These are phyloP conservation scores for Setipinna tenuifilis DNA, from an alignment of 2,797 vertebrate species.

Conservation along the genomic window DNA sequence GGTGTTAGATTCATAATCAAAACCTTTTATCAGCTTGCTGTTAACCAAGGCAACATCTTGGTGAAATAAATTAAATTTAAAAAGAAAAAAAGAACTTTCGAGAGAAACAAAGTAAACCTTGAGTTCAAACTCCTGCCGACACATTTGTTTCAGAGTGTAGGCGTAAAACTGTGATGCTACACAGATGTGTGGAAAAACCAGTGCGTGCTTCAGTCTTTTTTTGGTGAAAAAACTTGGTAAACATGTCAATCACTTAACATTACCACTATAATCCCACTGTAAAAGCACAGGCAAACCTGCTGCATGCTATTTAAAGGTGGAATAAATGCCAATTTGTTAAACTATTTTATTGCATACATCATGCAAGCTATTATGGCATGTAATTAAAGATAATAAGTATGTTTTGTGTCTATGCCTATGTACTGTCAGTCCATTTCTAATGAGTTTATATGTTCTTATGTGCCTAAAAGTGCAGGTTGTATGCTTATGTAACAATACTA, in stretches of 20 bases:
- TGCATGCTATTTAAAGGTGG: background rate
- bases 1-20: too few relatives aligned
- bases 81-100: background rate
- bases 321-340: background rate
- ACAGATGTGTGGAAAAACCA: background rate
- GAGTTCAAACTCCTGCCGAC: background rate
- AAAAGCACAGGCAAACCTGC: background rate
- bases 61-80: background rate
- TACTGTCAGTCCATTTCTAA: background rate
- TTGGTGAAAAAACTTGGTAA: background rate
- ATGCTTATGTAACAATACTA: background rate
- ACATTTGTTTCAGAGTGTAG: background rate
- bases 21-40: background rate
- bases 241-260: background rate
- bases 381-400: background rate
- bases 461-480: too few relatives aligned
- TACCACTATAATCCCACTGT: background rate
- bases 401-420: background rate
- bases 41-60: background rate
- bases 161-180: background rate
- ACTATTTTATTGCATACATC: background rate
- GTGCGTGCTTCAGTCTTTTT: background rate
- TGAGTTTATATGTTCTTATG: background rate
- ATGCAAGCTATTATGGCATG: background rate
- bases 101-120: background rate